These are phyloP conservation scores for Nyctibius bracteatus DNA, from an alignment of 2,113 vertebrate genomes.

Conservation along the genomic window DNA sequence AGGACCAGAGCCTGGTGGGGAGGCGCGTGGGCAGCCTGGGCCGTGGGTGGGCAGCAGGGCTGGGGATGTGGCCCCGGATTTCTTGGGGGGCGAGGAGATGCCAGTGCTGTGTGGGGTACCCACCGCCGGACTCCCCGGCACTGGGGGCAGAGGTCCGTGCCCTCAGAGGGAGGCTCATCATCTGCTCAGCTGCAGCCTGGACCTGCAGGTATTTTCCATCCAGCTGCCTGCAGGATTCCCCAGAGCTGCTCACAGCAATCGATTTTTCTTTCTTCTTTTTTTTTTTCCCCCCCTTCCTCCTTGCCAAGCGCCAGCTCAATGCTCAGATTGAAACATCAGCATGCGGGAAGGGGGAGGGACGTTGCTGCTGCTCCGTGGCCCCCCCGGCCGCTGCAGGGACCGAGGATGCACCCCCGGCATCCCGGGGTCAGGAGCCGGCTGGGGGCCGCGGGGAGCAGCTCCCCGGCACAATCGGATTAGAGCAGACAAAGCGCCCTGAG, in stretches of 20 bases:
- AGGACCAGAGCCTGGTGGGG: slow-evolving; percentile 78
- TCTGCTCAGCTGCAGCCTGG: neutral
- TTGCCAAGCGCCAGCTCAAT: neutral
- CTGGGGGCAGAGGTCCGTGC: accelerated
- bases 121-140: accelerated
- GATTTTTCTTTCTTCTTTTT: neutral
- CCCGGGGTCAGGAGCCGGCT: neutral
- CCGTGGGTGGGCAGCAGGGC: accelerated
- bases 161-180: accelerated
- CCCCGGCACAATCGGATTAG: slow-evolving; percentile 40
- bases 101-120: neutral
- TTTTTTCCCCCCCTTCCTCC: neutral
- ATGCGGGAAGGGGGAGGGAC: neutral
- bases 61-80: accelerated
- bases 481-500: slow-evolving; percentile 39
- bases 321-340: slow-evolving; percentile 58
- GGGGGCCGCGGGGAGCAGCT: neutral
- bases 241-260: neutral
- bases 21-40: accelerated
- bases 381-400: neutral
- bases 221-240: neutral
- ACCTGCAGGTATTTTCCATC: neutral
- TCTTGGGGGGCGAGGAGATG: neutral
- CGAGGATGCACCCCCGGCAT: neutral
- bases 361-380: neutral